Conservation (phyloP, 2,888 invertebrate species). For the Trachelus troglodyta region DNA sequence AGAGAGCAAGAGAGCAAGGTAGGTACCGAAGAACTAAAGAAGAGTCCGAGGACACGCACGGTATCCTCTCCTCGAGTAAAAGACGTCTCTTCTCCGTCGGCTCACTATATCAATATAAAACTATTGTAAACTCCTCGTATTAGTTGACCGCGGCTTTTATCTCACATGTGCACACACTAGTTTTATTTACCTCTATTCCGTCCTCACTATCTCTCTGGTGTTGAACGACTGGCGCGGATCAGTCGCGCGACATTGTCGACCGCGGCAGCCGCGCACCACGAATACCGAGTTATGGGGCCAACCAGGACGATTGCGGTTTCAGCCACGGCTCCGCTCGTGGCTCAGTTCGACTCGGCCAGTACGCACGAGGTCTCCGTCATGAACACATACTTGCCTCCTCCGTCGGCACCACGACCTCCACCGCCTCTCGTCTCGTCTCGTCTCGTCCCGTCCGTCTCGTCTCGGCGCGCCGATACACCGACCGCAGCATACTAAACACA, state of each 20-base stretch:
- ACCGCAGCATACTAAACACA: conserved; percentile 57
- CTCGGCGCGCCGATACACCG: conserved; percentile 51
- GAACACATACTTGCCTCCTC: conserved; percentile 40
- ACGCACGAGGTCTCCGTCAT: conserved; percentile 49
- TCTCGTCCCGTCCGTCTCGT: conserved; percentile 20
- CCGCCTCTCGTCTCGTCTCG: conserved; percentile 26
- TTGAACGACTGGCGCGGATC: not conserved
- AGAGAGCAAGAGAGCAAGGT: not conserved
- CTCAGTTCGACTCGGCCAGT: conserved; percentile 43
- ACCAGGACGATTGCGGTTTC: conserved; percentile 2
- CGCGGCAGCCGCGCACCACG: conserved; percentile 1
- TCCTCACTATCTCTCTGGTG: not conserved
- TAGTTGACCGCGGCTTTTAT: not conserved
- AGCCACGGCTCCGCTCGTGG: conserved; percentile 28
- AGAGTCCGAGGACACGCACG: conserved; percentile 27
- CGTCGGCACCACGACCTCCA: conserved; percentile 31
- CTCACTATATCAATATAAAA: not conserved
- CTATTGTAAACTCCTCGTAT: not conserved
- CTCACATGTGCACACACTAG: not conserved
- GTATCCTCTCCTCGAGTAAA: not conserved
- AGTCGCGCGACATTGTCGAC: conserved; percentile 30
- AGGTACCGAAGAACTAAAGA: conserved; percentile 10
- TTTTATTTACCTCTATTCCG: not conserved
- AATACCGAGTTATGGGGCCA: conserved; percentile 6
- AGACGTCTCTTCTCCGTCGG: not conserved